These are phyloP conservation scores for Phasia obesa DNA, from an alignment of 2,888 invertebrate genomes.

Conservation along the genomic window DNA sequence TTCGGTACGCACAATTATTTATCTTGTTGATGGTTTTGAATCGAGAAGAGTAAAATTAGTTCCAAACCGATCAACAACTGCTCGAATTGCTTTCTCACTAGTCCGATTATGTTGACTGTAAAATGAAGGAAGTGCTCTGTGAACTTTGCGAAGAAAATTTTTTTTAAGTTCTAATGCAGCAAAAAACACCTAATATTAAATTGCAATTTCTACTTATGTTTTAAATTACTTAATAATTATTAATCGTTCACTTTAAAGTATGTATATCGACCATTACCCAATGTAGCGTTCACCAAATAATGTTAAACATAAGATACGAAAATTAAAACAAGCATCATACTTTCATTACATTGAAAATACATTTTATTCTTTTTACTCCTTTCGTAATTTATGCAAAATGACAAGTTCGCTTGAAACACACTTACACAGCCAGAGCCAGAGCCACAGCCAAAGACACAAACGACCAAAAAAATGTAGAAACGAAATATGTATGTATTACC, in stretches of 20 bases:
- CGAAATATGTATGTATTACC: conserved; percentile 39
- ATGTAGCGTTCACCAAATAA: conserved; percentile 33
- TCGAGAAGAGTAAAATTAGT: too few relatives aligned
- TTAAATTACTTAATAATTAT: too few relatives aligned
- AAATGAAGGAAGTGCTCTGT: too few relatives aligned
- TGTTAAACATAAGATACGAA: conserved; percentile 58
- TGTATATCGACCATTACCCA: background rate
- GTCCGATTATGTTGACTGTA: too few relatives aligned
- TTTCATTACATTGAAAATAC: conserved; percentile 56
- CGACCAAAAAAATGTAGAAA: conserved; percentile 29
- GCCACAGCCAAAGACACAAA: conserved; percentile 30
- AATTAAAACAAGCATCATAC: conserved; percentile 68
- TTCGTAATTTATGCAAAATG: conserved; percentile 73
- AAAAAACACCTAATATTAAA: too few relatives aligned
- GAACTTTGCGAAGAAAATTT: too few relatives aligned
- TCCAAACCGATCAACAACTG: too few relatives aligned
- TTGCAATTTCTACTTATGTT: too few relatives aligned
- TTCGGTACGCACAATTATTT: too few relatives aligned
- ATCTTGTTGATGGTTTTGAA: too few relatives aligned
- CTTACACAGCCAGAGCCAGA: background rate
- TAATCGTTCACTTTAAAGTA: background rate
- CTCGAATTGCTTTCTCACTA: too few relatives aligned
- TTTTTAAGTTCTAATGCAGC: too few relatives aligned
- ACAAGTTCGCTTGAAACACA: conserved; percentile 57
- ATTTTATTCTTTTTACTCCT: conserved; percentile 71